Percentiles rank a stretch among this genome's conserved stretches.
Conservation (phyloP, 2,888 invertebrate species). For the Lithophane semibrunnea region DNA sequence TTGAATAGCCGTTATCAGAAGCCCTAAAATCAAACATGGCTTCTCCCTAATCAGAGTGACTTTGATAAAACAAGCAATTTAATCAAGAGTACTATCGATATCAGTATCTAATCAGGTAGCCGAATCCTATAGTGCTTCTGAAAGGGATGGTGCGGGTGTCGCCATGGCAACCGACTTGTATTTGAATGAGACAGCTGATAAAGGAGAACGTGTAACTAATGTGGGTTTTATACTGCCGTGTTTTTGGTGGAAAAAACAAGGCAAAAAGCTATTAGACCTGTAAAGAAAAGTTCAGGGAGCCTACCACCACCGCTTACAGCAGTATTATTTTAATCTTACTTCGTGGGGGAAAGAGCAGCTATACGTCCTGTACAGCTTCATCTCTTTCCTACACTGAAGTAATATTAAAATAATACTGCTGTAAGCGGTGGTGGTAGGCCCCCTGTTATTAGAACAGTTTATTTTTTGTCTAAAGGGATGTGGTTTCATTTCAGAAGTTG, state of each 20-base stretch:
- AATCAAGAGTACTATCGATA: conserved; percentile 43
- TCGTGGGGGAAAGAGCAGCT: too few relatives aligned
- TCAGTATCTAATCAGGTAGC: conserved; percentile 51
- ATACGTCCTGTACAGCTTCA: too few relatives aligned
- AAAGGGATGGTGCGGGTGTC: conserved; percentile 40
- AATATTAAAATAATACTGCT: too few relatives aligned
- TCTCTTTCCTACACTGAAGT: too few relatives aligned
- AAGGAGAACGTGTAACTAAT: conserved; percentile 25
- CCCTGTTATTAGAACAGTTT: background rate
- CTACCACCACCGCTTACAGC: too few relatives aligned
- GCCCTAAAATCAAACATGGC: conserved; percentile 27
- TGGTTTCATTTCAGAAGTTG: background rate
- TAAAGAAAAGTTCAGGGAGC: background rate
- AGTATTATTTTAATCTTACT: too few relatives aligned
- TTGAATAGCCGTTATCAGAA: conserved; percentile 25
- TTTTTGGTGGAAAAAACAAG: conserved; percentile 6
- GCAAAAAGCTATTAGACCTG: conserved; percentile 5
- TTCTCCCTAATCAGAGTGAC: conserved; percentile 30
- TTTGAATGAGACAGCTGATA: conserved; percentile 41
- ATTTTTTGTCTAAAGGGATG: background rate
- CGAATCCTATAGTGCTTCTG: conserved; percentile 57
- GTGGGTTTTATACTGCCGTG: conserved; percentile 19
- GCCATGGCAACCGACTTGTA: conserved; percentile 38
- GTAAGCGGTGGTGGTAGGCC: too few relatives aligned
- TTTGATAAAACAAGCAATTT: conserved; percentile 34